Evolutionary conservation across 2,113 vertebrate genomes (phyloP).

Genomic region (Papio anubis): DNA sequence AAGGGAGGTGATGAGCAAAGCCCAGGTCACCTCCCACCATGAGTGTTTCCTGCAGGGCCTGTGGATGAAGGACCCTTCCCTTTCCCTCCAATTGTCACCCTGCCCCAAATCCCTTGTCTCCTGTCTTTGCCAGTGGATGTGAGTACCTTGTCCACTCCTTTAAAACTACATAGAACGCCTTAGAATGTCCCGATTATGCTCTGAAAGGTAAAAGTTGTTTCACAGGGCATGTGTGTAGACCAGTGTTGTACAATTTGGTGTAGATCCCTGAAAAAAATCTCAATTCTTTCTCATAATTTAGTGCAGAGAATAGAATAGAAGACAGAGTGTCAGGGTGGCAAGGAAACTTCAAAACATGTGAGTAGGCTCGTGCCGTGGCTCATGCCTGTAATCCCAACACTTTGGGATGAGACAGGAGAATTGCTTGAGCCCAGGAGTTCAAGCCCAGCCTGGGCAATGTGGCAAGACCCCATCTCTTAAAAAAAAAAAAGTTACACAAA

Average conservation of each 20-base stretch:
- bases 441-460: too few species aligned
- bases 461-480: too few species aligned
- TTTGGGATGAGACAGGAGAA: too few species aligned
- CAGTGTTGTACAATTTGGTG: background rate
- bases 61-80: background rate
- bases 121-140: too few species aligned
- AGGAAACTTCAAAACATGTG: background rate
- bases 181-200: background rate
- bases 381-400: too few species aligned
- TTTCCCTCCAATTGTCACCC: background rate
- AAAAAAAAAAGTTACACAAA: too few species aligned
- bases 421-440: too few species aligned
- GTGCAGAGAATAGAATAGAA: background rate
- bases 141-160: background rate
- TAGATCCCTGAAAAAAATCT: background rate
- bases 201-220: background rate
- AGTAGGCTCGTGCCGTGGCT: background rate
- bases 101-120: background rate
- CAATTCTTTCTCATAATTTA: background rate
- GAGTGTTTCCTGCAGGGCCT: background rate
- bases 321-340: accelerated
- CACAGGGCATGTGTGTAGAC: background rate
- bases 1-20: too few species aligned
- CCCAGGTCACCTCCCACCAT: too few species aligned
- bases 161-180: background rate